Evolutionary conservation across 2,113 vertebrate genomes (phyloP).

Genomic region (Morone saxatilis): DNA sequence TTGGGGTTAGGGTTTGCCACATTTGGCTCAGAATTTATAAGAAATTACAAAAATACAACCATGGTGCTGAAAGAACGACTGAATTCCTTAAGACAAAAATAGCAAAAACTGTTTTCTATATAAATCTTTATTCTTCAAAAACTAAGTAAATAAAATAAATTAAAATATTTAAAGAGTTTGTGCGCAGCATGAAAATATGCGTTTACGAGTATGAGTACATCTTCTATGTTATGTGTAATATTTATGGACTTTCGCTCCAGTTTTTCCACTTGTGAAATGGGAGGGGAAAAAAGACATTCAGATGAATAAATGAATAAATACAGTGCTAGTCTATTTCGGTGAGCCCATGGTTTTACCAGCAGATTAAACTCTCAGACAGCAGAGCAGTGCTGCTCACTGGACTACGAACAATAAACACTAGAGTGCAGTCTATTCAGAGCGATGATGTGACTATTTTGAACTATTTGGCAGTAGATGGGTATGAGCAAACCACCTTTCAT

Average conservation of each 20-base stretch:
- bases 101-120: too few species aligned
- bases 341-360: constrained; percentile 6
- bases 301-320: constrained; percentile 43
- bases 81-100: neutral
- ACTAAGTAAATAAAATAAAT: neutral
- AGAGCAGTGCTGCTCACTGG: constrained; percentile 34
- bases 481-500: neutral
- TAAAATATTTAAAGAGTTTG: neutral
- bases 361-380: constrained; percentile 41
- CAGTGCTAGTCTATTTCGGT: constrained; percentile 22
- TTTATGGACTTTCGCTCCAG: constrained; percentile 42
- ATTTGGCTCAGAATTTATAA: too few species aligned
- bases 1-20: neutral
- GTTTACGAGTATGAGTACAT: neutral
- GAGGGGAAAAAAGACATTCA: neutral
- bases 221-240: constrained; percentile 37
- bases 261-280: constrained; percentile 34
- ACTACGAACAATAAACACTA: constrained; percentile 36
- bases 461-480: constrained; percentile 1
- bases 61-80: neutral
- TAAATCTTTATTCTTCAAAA: neutral
- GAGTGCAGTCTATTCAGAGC: constrained; percentile 12
- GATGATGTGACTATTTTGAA: constrained; percentile 1
- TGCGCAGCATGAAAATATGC: neutral
- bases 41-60: neutral